These are phyloP conservation scores for Petrocephalus sullivani DNA, from an alignment of 2,797 vertebrate genomes.

Conservation along the genomic window DNA sequence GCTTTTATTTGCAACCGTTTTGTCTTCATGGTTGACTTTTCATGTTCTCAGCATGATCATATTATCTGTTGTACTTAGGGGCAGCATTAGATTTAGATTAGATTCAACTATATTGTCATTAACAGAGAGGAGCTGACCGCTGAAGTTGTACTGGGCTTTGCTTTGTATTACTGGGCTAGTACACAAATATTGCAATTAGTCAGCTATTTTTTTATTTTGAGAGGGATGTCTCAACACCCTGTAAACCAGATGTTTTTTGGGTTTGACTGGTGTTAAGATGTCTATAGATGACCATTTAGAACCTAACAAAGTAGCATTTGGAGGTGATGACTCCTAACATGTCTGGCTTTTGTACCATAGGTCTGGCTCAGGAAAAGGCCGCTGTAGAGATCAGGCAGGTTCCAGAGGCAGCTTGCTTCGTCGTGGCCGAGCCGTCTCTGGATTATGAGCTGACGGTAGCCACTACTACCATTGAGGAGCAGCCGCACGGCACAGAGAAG, in stretches of 20 bases:
- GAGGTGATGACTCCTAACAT: neutral
- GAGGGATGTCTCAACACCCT: neutral
- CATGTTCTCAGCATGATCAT: neutral
- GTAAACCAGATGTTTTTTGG: neutral
- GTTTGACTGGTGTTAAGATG: neutral
- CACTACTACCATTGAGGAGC: conserved; percentile 13
- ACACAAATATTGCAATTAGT: neutral
- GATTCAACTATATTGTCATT: neutral
- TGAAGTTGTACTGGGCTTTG: neutral
- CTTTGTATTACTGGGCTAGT: neutral
- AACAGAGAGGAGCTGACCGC: neutral
- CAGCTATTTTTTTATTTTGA: neutral
- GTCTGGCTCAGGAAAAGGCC: neutral
- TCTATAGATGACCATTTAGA: neutral
- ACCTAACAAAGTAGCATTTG: neutral
- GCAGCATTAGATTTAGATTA: neutral
- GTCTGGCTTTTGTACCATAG: neutral
- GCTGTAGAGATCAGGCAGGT: neutral
- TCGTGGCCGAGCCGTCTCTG: conserved; percentile 19
- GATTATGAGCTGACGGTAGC: conserved; percentile 20
- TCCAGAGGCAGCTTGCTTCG: conserved; percentile 21
- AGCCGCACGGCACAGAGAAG: neutral
- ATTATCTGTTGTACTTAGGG: neutral
- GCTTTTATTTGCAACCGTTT: neutral
- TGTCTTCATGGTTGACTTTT: neutral